phyloP scores from a whole-genome alignment of 2,797 vertebrate species.

The Tolypeutes matacus region DNA sequence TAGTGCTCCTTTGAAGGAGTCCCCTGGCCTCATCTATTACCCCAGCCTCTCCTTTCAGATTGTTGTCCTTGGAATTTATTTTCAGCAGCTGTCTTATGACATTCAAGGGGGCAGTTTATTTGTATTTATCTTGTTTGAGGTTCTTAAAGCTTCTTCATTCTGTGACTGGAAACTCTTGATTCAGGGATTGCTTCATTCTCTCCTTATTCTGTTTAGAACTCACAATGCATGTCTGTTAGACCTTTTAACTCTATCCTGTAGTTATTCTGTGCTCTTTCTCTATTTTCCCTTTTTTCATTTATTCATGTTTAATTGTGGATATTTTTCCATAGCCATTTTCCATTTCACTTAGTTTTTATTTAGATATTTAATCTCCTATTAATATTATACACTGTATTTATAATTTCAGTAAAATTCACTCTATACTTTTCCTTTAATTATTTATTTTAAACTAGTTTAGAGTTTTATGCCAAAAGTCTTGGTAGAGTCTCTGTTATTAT shows the following conservation, averaged over 20 bases:
- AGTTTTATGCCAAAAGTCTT: neutral
- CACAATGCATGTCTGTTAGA: neutral
- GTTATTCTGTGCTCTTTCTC: neutral
- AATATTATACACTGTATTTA: neutral
- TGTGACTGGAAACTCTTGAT: neutral
- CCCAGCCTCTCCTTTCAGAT: neutral
- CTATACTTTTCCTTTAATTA: neutral
- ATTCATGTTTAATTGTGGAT: neutral
- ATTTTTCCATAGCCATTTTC: neutral
- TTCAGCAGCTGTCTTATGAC: neutral
- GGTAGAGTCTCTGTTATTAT: neutral
- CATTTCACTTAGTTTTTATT: neutral
- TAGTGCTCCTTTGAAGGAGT: neutral
- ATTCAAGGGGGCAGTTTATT: neutral
- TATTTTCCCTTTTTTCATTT: neutral
- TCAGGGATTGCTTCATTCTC: neutral
- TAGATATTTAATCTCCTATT: neutral
- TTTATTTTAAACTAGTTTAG: neutral
- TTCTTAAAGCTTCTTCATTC: neutral
- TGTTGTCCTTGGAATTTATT: neutral
- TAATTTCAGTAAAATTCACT: neutral
- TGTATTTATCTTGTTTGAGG: neutral
- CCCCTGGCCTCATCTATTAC: no score
- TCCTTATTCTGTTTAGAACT: neutral
- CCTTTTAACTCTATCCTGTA: neutral